These are phyloP conservation scores for Bombus balteatus DNA, from an alignment of 1,140 invertebrate genomes.

Conservation along the genomic window DNA sequence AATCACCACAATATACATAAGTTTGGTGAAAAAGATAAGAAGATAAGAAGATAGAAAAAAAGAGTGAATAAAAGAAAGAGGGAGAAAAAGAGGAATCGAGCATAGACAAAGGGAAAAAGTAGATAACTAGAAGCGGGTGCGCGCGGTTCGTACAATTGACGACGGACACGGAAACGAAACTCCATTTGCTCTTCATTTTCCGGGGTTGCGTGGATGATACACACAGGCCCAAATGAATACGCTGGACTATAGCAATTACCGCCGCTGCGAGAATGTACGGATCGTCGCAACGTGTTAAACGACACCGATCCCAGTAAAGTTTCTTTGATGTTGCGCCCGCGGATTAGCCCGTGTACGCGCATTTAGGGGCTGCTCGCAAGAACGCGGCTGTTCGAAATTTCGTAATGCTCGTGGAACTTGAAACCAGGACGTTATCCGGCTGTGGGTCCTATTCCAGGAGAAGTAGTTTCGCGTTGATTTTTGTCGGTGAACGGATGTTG, in stretches of 20 bases:
- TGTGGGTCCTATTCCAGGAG: neutral
- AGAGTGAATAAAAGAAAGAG: neutral
- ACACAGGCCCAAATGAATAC: constrained; percentile 37
- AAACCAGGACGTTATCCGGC: neutral
- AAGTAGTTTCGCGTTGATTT: constrained; percentile 41
- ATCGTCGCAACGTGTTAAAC: constrained; percentile 61
- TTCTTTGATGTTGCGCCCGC: constrained; percentile 61
- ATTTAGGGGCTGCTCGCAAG: constrained; percentile 12
- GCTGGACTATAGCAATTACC: constrained; percentile 59
- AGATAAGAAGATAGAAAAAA: neutral
- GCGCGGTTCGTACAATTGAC: constrained; percentile 24
- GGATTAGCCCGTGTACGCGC: constrained; percentile 34
- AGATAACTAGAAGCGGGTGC: neutral
- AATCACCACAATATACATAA: neutral
- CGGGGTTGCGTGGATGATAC: constrained; percentile 26
- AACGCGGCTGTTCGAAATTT: constrained; percentile 44
- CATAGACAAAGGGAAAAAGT: neutral
- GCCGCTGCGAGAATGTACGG: constrained; percentile 27
- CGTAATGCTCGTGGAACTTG: constrained; percentile 26
- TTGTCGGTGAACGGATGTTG: constrained; percentile 17
- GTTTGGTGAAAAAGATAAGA: neutral
- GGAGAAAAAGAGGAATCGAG: neutral
- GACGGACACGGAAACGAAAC: constrained; percentile 41
- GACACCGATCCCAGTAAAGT: constrained; percentile 63
- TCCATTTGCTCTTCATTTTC: constrained; percentile 50